These are phyloP conservation scores for Epistrophe grossulariae DNA, from an alignment of 2,888 invertebrate genomes.

Conservation along the genomic window DNA sequence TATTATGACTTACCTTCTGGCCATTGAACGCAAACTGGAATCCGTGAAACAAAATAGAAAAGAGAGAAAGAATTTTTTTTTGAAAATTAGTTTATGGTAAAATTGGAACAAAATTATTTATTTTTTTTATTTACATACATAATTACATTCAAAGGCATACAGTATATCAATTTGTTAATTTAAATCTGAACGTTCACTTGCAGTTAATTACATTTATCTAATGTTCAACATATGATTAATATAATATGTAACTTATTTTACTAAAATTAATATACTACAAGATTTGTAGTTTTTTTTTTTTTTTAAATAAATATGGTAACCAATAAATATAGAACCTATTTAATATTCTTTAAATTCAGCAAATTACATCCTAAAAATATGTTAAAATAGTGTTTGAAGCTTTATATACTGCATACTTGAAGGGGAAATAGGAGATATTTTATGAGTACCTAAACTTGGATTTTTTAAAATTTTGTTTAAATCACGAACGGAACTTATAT, in stretches of 20 bases:
- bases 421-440: background rate
- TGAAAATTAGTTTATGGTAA: conserved; percentile 38
- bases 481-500: too few species aligned
- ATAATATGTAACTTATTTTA: background rate
- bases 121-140: background rate
- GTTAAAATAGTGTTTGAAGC: background rate
- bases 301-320: background rate
- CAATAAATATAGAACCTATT: background rate
- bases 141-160: conserved; percentile 45
- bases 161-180: conserved; percentile 22
- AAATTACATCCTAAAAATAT: background rate
- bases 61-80: conserved; percentile 34
- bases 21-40: conserved; percentile 94
- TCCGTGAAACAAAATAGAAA: conserved; percentile 52
- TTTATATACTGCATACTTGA: background rate
- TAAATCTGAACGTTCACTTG: conserved; percentile 44
- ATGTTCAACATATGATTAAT: background rate
- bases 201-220: conserved; percentile 34
- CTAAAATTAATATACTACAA: background rate
- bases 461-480: too few species aligned
- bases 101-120: background rate
- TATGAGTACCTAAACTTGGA: too few species aligned
- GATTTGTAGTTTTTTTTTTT: background rate
- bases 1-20: conserved; percentile 90
- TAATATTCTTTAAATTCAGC: background rate